Evolutionary conservation across 2,797 vertebrate species (phyloP).

Genomic region (Numenius phaeopus): DNA sequence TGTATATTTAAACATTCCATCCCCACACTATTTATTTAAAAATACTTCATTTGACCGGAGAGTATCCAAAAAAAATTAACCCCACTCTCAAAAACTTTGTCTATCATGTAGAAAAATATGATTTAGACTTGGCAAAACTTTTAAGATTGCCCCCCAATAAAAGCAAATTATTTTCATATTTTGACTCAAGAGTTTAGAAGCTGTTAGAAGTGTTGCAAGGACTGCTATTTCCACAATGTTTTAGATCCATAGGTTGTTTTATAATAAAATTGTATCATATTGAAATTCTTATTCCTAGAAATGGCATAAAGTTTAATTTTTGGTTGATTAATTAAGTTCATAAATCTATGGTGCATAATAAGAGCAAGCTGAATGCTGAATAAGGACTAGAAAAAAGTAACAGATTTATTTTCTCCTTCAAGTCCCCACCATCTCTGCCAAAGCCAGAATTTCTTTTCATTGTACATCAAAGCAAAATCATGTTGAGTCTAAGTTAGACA

Average conservation of each 20-base stretch:
- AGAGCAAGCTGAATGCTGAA: neutral
- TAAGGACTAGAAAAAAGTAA: neutral
- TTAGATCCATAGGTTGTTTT: neutral
- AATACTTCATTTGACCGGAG: neutral
- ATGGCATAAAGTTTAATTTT: neutral
- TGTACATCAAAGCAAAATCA: neutral
- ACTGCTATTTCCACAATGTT: neutral
- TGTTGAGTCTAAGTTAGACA: neutral
- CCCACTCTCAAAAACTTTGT: neutral
- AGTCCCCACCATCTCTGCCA: neutral
- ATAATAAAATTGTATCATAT: neutral
- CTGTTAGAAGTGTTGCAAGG: neutral
- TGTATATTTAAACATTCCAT: neutral
- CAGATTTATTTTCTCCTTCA: neutral
- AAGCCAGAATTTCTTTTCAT: neutral
- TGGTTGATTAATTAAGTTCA: neutral
- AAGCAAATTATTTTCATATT: neutral
- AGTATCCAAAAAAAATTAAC: neutral
- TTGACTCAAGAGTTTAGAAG: neutral
- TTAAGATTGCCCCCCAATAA: fast-evolving
- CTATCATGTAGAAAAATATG: neutral
- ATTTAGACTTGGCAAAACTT: neutral
- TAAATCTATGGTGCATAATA: neutral
- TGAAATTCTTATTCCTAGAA: neutral
- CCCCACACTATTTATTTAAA: neutral